phyloP scores from a whole-genome alignment of 2,888 invertebrate species.

The Caprella mutica region DNA sequence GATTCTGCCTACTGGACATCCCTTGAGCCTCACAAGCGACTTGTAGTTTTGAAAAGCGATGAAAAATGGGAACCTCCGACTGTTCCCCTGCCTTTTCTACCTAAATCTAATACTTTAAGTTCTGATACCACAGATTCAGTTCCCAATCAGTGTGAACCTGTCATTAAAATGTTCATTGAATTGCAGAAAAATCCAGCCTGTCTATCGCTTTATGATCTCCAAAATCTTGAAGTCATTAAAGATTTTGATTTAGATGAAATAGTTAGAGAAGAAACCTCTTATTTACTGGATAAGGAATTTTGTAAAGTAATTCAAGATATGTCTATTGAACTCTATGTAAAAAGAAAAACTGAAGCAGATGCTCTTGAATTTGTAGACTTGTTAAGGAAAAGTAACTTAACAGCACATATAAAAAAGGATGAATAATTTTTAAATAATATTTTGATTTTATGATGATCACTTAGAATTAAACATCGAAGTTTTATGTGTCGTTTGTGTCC shows the following conservation, averaged over 20 bases:
- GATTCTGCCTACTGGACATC: slow-evolving; percentile 32
- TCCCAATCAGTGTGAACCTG: slow-evolving; percentile 5
- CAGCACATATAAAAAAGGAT: too few relatives aligned
- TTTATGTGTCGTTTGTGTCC: too few relatives aligned
- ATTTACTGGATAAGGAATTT: slow-evolving; percentile 15
- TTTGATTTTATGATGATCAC: too few relatives aligned
- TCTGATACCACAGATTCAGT: slow-evolving; percentile 23
- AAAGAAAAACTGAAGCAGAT: slow-evolving; percentile 29
- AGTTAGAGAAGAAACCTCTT: slow-evolving; percentile 14
- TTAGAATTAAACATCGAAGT: too few relatives aligned
- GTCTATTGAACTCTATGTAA: slow-evolving; percentile 31
- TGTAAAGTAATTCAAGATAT: slow-evolving; percentile 19
- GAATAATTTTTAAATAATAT: too few relatives aligned
- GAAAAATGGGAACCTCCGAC: slow-evolving; percentile 27
- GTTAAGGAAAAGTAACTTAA: too few relatives aligned
- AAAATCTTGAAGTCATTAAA: slow-evolving; percentile 30
- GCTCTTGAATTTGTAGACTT: slow-evolving; percentile 31
- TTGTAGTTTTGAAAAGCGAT: slow-evolving; percentile 18
- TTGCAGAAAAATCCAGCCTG: slow-evolving; percentile 29
- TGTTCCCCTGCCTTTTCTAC: slow-evolving; percentile 17
- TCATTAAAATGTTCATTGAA: slow-evolving; percentile 17
- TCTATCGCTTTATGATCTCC: slow-evolving; percentile 22
- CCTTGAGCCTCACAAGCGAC: slow-evolving; percentile 20
- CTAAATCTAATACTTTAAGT: too few relatives aligned
- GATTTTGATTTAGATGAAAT: slow-evolving; percentile 23